Conservation (phyloP, 53 echinoderm and acorn worm genomes). For the Astropecten irregularis region DNA sequence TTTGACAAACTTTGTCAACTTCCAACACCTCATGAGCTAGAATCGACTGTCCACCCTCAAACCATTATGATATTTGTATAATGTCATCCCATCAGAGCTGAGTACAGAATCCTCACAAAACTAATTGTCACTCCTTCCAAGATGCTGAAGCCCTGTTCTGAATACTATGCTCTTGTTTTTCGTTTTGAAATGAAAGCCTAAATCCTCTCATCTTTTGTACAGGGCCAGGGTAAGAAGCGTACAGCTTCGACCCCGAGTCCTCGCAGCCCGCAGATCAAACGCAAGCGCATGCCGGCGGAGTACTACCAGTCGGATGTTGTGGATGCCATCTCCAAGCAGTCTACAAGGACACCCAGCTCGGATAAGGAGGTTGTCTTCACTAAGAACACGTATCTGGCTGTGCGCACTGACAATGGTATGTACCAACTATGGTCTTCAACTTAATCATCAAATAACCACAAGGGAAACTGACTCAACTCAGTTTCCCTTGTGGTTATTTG, state of each 20-base stretch:
- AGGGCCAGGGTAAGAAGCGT: conserved; percentile 41
- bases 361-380: conserved; percentile 84
- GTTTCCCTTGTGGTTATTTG: too few species aligned
- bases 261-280: conserved; percentile 85
- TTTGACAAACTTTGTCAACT: too few species aligned
- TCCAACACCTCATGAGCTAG: too few species aligned
- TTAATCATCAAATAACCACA: too few species aligned
- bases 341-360: conserved; percentile 64
- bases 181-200: too few species aligned
- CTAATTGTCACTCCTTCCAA: too few species aligned
- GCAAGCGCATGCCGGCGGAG: conserved; percentile 90
- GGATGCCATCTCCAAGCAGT: conserved; percentile 83
- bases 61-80: too few species aligned
- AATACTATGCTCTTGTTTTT: not conserved
- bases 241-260: not conserved
- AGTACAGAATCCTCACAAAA: too few species aligned
- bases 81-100: too few species aligned
- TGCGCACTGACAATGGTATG: conserved; percentile 88
- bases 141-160: too few species aligned
- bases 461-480: too few species aligned
- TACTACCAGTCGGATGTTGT: conserved; percentile 97
- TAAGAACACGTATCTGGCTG: conserved; percentile 88
- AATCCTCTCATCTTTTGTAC: not conserved
- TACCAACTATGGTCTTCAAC: not conserved
- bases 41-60: too few species aligned